phyloP scores from a whole-genome alignment of 2,888 invertebrate species.

The Microctonus brassicae region DNA sequence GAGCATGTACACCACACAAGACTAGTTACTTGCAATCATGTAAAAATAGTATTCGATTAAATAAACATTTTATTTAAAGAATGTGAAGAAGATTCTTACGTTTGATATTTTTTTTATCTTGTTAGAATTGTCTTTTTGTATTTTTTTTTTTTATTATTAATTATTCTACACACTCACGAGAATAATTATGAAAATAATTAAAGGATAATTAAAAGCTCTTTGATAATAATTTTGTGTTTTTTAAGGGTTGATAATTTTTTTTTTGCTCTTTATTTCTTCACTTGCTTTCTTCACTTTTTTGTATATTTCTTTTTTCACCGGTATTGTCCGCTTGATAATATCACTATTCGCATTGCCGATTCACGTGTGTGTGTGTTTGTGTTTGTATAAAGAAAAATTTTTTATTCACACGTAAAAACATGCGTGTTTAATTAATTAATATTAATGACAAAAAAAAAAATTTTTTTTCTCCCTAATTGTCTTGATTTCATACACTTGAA shows the following conservation, averaged over 20 bases:
- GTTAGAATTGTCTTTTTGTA: neutral
- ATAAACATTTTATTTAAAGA: neutral
- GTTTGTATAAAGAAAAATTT: too few relatives aligned
- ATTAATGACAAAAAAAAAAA: conserved; percentile 12
- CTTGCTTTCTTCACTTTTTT: conserved; percentile 16
- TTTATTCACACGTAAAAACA: neutral
- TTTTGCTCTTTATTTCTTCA: neutral
- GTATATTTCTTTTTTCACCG: neutral
- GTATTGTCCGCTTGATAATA: conserved; percentile 29
- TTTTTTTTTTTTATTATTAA: too few relatives aligned
- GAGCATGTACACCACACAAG: conserved; percentile 26
- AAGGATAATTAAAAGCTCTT: too few relatives aligned
- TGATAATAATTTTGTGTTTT: too few relatives aligned
- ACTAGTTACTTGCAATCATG: conserved; percentile 19
- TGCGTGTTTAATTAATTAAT: neutral
- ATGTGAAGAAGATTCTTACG: neutral
- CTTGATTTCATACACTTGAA: too few relatives aligned
- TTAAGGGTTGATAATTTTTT: too few relatives aligned
- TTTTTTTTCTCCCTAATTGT: too few relatives aligned
- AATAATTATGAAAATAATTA: neutral
- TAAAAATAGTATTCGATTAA: conserved; percentile 5
- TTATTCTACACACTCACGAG: neutral
- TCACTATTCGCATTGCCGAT: conserved; percentile 30
- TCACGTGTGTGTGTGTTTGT: conserved; percentile 18
- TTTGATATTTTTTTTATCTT: neutral